Percentiles rank a stretch among this genome's conserved stretches.
Evolutionary conservation across 2,888 invertebrate genomes (phyloP).

Genomic region (Acanthosoma haemorrhoidale): DNA sequence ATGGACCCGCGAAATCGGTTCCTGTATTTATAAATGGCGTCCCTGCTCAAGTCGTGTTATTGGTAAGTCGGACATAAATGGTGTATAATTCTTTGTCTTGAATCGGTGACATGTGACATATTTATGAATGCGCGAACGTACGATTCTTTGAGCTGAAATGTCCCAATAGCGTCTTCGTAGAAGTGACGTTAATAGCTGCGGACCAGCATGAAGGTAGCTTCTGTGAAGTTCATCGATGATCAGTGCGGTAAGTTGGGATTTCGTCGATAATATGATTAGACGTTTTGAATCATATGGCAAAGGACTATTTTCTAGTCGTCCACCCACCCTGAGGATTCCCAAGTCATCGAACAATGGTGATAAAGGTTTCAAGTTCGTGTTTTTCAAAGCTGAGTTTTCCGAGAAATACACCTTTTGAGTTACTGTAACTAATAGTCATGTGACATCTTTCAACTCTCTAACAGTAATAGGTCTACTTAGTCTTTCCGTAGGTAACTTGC

Average conservation of each 20-base stretch:
- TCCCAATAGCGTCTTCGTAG: conserved; percentile 19
- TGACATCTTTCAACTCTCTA: neutral
- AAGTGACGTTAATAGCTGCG: neutral
- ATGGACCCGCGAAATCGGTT: conserved; percentile 42
- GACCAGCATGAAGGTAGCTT: conserved; percentile 23
- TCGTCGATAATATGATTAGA: conserved; percentile 15
- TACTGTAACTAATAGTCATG: conserved; percentile 24
- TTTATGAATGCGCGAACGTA: neutral
- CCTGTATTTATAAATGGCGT: conserved; percentile 42
- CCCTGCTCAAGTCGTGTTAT: conserved; percentile 16
- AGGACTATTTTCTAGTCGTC: conserved; percentile 11
- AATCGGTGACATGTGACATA: conserved; percentile 29
- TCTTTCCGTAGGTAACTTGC: neutral
- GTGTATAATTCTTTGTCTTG: conserved; percentile 17
- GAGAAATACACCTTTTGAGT: neutral
- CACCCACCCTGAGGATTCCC: conserved; percentile 34
- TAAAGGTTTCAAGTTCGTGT: neutral
- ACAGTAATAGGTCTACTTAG: neutral
- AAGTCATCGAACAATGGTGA: conserved; percentile 5
- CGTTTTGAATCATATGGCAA: neutral
- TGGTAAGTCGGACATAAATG: conserved; percentile 34
- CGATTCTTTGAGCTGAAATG: conserved; percentile 6
- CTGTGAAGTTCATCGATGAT: conserved; percentile 32
- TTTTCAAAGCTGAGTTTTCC: neutral
- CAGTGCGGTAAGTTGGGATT: conserved; percentile 16